These are phyloP conservation scores for Mayetiola destructor DNA, from an alignment of 2,888 invertebrate species.

Conservation along the genomic window DNA sequence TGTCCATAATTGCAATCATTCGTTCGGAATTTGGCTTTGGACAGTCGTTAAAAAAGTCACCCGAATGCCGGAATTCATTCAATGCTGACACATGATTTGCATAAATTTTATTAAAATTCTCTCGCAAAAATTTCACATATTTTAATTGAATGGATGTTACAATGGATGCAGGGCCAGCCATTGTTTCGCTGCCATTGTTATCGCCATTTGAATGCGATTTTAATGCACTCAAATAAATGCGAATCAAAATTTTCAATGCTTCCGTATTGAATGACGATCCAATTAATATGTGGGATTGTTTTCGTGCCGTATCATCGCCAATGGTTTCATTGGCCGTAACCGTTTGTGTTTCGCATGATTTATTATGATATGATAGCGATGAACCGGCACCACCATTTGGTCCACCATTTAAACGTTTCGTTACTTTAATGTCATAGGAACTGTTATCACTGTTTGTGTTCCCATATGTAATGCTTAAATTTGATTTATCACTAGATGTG, in stretches of 20 bases:
- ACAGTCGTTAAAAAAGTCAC: too few relatives aligned
- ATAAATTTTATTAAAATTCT: slow-evolving; percentile 9
- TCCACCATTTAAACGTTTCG: not conserved
- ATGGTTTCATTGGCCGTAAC: not conserved
- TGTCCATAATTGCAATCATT: not conserved
- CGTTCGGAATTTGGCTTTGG: not conserved
- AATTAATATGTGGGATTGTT: slow-evolving; percentile 1
- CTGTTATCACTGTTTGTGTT: not conserved
- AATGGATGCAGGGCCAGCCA: not conserved
- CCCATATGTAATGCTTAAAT: not conserved
- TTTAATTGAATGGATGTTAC: not conserved
- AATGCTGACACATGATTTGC: slow-evolving; percentile 1
- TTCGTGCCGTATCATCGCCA: not conserved
- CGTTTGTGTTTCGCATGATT: not conserved
- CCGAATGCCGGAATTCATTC: not conserved
- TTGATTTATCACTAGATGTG: not conserved
- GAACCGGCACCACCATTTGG: not conserved
- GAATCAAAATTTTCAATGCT: slow-evolving; percentile 45
- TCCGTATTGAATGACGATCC: slow-evolving; percentile 20
- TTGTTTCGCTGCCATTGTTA: not conserved
- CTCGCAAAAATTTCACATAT: slow-evolving; percentile 13
- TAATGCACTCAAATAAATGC: slow-evolving; percentile 40
- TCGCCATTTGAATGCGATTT: not conserved
- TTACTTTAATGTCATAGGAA: not conserved
- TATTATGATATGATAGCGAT: not conserved